These are phyloP conservation scores for Episyrphus balteatus DNA, from an alignment of 1,140 invertebrate genomes.

Conservation along the genomic window DNA sequence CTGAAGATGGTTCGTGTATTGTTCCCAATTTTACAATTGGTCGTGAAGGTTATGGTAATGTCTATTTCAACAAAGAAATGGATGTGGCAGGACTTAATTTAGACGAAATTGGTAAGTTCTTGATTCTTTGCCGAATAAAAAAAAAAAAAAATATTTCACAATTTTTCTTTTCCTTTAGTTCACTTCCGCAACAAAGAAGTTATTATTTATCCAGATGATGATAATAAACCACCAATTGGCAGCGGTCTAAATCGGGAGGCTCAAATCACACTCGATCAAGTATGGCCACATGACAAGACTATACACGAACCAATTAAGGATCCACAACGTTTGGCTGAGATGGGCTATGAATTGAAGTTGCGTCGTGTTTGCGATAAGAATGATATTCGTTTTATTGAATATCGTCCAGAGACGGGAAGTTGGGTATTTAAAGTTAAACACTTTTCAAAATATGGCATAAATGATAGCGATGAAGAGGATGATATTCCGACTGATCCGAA, in stretches of 20 bases:
- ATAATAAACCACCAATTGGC: conserved; percentile 64
- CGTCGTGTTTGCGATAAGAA: conserved; percentile 74
- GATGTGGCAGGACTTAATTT: conserved; percentile 83
- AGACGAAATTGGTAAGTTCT: conserved; percentile 58
- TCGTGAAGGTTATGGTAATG: conserved; percentile 81
- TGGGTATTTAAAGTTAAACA: conserved; percentile 93
- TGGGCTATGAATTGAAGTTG: conserved; percentile 83
- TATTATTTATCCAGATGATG: conserved; percentile 59
- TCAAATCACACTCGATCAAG: conserved; percentile 83
- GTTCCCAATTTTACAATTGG: conserved; percentile 88
- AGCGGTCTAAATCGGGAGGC: conserved; percentile 83
- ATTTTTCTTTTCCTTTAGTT: conserved; percentile 34
- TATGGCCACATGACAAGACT: conserved; percentile 88
- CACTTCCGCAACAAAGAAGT: conserved; percentile 69
- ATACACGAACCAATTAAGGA: conserved; percentile 70
- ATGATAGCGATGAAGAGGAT: conserved; percentile 69
- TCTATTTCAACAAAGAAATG: conserved; percentile 77
- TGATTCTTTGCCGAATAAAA: not conserved
- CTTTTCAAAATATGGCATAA: conserved; percentile 92
- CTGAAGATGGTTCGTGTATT: conserved; percentile 66
- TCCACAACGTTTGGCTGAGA: conserved; percentile 58
- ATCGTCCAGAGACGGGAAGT: conserved; percentile 86
- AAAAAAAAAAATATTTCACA: not conserved
- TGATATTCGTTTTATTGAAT: conserved; percentile 85
- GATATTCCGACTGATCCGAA: conserved; percentile 37